These are phyloP conservation scores for Ondatra zibethicus DNA, from an alignment of 2,113 vertebrate species.

Conservation along the genomic window DNA sequence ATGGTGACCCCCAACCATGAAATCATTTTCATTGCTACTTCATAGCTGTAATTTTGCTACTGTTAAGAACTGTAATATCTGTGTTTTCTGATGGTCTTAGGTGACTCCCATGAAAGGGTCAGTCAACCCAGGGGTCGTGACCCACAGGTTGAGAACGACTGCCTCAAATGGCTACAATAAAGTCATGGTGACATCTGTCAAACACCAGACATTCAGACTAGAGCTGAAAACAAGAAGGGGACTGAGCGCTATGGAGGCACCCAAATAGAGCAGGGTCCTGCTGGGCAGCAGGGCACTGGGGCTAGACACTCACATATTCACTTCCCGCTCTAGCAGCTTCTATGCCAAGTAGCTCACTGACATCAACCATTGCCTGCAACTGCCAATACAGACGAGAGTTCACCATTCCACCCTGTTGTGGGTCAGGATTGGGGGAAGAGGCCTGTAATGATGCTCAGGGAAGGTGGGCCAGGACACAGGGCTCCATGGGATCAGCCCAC, in stretches of 20 bases:
- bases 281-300: not conserved
- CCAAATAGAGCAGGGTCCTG: not conserved
- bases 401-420: not conserved
- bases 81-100: not conserved
- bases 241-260: not conserved
- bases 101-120: not conserved
- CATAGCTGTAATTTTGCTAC: not conserved
- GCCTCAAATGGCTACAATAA: not conserved
- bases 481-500: not conserved
- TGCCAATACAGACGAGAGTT: not conserved
- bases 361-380: not conserved
- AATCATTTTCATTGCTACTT: not conserved
- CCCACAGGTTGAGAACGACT: not conserved
- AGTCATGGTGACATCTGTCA: not conserved
- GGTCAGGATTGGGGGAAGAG: not conserved
- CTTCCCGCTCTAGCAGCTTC: not conserved
- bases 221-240: not conserved
- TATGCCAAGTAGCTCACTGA: not conserved
- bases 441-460: not conserved
- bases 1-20: not conserved
- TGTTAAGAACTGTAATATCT: not conserved
- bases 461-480: not conserved
- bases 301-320: not conserved
- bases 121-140: not conserved
- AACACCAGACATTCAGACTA: not conserved